These are phyloP conservation scores for Clepsis dumicolana DNA, from an alignment of 2,888 invertebrate species.

Conservation along the genomic window DNA sequence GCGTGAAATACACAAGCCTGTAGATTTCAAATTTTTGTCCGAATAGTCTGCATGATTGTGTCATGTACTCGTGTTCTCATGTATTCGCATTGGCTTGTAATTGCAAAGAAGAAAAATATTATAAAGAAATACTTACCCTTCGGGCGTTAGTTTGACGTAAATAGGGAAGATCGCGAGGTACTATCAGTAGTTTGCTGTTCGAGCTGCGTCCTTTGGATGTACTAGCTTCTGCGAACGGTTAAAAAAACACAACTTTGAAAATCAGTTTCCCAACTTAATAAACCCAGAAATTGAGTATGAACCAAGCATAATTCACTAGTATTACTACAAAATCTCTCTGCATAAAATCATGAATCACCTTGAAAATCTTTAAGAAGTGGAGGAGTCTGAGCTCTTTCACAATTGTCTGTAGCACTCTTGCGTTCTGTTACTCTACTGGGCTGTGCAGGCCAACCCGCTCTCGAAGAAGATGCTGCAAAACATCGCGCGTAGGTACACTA, in stretches of 20 bases:
- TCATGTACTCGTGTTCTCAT: too few relatives aligned
- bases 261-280: not conserved
- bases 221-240: constrained; percentile 69
- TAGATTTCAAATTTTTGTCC: too few relatives aligned
- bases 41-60: too few relatives aligned
- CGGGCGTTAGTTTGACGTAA: constrained; percentile 84
- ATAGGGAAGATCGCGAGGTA: constrained; percentile 81
- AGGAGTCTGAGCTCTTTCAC: constrained; percentile 66
- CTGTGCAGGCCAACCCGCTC: constrained; percentile 59
- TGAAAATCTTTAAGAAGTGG: constrained; percentile 72
- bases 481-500: constrained; percentile 36
- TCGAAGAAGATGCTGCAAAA: constrained; percentile 73
- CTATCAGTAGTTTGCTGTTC: constrained; percentile 78
- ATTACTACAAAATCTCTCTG: too few relatives aligned
- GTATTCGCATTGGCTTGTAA: too few relatives aligned
- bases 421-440: constrained; percentile 61
- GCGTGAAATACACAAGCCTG: too few relatives aligned
- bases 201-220: constrained; percentile 72
- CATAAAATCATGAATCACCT: constrained; percentile 56
- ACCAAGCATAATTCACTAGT: not conserved
- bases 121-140: constrained; percentile 65
- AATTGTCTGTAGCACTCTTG: constrained; percentile 61
- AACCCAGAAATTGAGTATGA: not conserved
- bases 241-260: constrained; percentile 12
- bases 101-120: not conserved